Evolutionary conservation across 1,140 invertebrate species (phyloP).

Genomic region (Trachymyrmex cornetzi): DNA sequence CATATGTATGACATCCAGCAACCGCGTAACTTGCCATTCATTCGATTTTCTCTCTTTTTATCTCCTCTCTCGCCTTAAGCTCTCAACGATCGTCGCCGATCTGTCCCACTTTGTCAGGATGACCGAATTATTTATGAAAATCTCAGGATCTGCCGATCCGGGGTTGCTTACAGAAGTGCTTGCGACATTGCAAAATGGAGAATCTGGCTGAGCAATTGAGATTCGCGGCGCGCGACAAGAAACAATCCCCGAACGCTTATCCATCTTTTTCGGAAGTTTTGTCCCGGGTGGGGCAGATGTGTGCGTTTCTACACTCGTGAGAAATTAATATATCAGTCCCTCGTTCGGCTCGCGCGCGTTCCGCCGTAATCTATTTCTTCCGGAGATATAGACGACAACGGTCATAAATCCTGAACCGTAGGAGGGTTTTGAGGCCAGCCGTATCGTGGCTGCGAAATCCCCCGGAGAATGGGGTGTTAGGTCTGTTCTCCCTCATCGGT

Average conservation of each 20-base stretch:
- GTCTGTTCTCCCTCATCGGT: slow-evolving; percentile 29
- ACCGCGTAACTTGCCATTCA: slow-evolving; percentile 52
- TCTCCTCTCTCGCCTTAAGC: background rate
- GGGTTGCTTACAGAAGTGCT: background rate
- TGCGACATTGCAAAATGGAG: background rate
- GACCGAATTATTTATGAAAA: slow-evolving; percentile 40
- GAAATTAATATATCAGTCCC: slow-evolving; percentile 59
- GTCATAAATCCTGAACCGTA: slow-evolving; percentile 58
- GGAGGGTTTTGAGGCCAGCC: slow-evolving; percentile 42
- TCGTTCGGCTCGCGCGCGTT: slow-evolving; percentile 13
- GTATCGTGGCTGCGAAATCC: slow-evolving; percentile 48
- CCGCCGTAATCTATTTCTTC: slow-evolving; percentile 60
- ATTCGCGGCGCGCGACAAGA: slow-evolving; percentile 38
- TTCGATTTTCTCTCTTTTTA: slow-evolving; percentile 38
- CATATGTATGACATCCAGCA: slow-evolving; percentile 80
- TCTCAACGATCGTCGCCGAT: background rate
- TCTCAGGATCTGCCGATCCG: background rate
- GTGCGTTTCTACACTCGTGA: slow-evolving; percentile 46
- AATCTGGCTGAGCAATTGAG: background rate
- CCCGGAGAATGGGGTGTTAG: slow-evolving; percentile 18
- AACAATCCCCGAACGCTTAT: slow-evolving; percentile 30
- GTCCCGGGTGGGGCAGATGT: background rate
- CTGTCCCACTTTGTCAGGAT: background rate
- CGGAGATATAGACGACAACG: slow-evolving; percentile 57
- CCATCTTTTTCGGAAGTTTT: slow-evolving; percentile 27